Percentiles rank a stretch among this genome's conserved stretches.
Evolutionary conservation across 2,888 invertebrate genomes (phyloP).

Genomic region (Aporophyla nigra): DNA sequence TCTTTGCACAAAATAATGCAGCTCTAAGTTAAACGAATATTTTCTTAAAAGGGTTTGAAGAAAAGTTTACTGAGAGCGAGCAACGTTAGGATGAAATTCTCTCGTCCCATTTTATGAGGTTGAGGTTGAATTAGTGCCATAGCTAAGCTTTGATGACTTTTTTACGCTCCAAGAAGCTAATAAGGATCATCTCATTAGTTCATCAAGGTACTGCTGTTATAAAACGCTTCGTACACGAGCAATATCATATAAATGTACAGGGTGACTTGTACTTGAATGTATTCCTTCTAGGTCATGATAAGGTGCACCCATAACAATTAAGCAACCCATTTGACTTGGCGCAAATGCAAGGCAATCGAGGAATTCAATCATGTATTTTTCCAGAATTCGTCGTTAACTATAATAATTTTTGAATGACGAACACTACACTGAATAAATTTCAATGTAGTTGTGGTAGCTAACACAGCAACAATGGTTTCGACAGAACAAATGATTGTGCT

Average conservation of each 20-base stretch:
- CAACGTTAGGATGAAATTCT: conserved; percentile 7
- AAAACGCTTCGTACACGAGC: neutral
- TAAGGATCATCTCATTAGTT: conserved; percentile 23
- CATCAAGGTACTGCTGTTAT: neutral
- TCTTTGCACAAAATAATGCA: conserved; percentile 10
- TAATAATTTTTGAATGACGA: too few species aligned
- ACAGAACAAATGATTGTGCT: too few species aligned
- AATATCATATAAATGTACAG: neutral
- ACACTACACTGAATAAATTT: too few species aligned
- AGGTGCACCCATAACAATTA: neutral
- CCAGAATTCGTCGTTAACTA: too few species aligned
- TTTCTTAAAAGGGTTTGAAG: conserved; percentile 26
- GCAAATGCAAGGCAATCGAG: neutral
- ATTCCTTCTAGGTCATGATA: neutral
- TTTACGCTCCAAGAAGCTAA: conserved; percentile 6
- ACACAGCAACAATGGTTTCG: neutral
- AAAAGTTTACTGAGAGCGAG: conserved; percentile 11
- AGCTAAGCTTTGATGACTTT: conserved; percentile 23
- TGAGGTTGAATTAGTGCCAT: conserved; percentile 29
- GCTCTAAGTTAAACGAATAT: neutral
- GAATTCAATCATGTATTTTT: too few species aligned
- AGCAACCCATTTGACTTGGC: neutral
- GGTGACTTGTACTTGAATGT: neutral
- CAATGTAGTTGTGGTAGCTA: neutral
- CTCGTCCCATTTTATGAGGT: conserved; percentile 30